phyloP scores from a whole-genome alignment of 2,797 vertebrate species.

The Myioborus miniatus region DNA sequence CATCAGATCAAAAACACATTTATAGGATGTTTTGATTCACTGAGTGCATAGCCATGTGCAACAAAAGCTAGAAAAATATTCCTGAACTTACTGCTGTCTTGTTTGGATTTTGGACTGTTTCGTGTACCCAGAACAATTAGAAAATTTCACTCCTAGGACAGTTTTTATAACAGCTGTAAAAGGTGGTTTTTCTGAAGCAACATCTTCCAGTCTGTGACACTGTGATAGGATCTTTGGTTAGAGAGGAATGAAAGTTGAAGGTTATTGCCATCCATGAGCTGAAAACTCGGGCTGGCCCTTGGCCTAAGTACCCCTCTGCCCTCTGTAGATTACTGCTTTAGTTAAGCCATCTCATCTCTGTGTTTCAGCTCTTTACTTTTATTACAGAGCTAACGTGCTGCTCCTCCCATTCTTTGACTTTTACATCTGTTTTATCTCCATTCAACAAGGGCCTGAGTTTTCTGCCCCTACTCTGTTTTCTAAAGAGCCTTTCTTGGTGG shows the following conservation, averaged over 20 bases:
- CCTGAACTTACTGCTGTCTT: background rate
- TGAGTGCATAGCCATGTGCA: background rate
- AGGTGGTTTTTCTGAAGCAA: constrained; percentile 60
- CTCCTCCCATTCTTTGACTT: background rate
- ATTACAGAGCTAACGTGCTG: background rate
- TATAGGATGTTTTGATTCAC: background rate
- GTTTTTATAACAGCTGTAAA: constrained; percentile 51
- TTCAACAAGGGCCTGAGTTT: background rate
- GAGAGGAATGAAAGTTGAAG: constrained; percentile 24
- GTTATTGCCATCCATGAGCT: background rate
- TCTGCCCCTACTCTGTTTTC: background rate
- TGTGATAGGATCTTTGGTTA: background rate
- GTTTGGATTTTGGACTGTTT: constrained; percentile 27
- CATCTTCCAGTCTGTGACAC: constrained; percentile 46
- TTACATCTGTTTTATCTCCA: background rate
- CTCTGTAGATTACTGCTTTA: background rate
- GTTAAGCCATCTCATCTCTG: background rate
- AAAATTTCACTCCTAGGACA: constrained; percentile 10
- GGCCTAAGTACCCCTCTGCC: background rate
- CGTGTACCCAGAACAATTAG: constrained; percentile 11
- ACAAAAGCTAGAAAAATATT: background rate
- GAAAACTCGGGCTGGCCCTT: background rate
- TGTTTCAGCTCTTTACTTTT: background rate
- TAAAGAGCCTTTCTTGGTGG: background rate
- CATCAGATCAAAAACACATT: background rate